Evolutionary conservation across 2,888 invertebrate genomes (phyloP), one percentile per base, ranked within the genome.

Genomic region (Polydrusus cervinus): DNA sequence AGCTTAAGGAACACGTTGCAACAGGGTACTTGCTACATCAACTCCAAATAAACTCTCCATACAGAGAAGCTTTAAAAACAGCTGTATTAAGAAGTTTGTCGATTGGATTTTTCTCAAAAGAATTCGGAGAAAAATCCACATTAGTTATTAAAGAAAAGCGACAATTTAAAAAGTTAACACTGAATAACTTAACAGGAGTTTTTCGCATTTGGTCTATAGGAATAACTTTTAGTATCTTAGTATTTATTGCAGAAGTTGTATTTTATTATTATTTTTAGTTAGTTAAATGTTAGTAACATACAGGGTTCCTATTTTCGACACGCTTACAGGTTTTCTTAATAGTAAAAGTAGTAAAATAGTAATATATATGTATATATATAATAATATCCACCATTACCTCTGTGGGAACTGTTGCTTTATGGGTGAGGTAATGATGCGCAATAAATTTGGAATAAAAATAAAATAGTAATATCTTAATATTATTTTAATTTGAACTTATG

Each of bases 1-100:
- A 53, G 53, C 3, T 30, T 53, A 53, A 53, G 11, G 53, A 53
- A 3, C 53, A 25, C 9, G 53, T 53, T 53, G 53, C 25, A 13
- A 53, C 53, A 13, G 53, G 25, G 13, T 8, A 13, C 25, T 8
- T 53, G 3, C 3, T 16, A 53, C 13, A 25, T 11, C n/a, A 25
- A 25, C 30, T 53, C 6, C 11, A 53, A 25, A 0, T n/a, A 25
- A 53, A 53, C 53, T 53, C 53, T 1, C 53, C 53, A 11, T 53
- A 25, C 11, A 53, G n/a, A 25, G 30, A 53, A 53, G n/a, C 13
- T 13, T 25, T 53, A 5, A 53, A 30, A 30, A 53, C 5, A 3
- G 25, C 25, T 25, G n/a, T 53, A 13, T 53, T 53, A 30, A 6
- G 30, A n/a, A 11, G 25, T 13, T 20, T 53, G 11, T n/a, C n/a